phyloP scores from a whole-genome alignment of 2,888 invertebrate species.

The Epinotia demarniana region DNA sequence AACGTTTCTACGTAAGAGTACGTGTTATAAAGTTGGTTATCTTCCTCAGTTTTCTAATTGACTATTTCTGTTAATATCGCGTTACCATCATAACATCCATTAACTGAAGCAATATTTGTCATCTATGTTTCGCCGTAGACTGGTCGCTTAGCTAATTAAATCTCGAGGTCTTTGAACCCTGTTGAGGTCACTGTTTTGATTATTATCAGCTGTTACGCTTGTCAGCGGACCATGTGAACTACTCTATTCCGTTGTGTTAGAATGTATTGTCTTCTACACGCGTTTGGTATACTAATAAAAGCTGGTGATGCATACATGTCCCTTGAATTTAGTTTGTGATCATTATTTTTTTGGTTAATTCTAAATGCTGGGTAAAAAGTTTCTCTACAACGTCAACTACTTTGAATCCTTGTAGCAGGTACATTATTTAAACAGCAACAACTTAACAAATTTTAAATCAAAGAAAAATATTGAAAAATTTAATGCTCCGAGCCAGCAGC shows the following conservation, averaged over 20 bases:
- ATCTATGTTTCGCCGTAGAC: conserved; percentile 36
- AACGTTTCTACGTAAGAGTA: neutral
- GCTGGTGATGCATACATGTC: neutral
- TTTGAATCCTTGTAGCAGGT: neutral
- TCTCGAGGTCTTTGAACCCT: conserved; percentile 59
- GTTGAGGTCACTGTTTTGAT: conserved; percentile 58
- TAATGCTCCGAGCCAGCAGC: no score
- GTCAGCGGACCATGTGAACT: conserved; percentile 7
- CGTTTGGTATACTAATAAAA: neutral
- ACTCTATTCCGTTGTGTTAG: neutral
- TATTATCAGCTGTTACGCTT: conserved; percentile 55
- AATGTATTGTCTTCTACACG: neutral
- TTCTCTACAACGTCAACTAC: no score
- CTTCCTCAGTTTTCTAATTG: conserved; percentile 23
- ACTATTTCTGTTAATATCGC: conserved; percentile 25
- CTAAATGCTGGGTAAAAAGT: neutral
- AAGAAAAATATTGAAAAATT: no score
- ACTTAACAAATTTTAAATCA: no score
- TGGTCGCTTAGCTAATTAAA: conserved; percentile 48
- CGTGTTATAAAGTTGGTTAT: neutral
- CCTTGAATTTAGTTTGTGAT: neutral
- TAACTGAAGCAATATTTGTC: conserved; percentile 44
- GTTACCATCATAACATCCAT: conserved; percentile 41
- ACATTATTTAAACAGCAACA: neutral
- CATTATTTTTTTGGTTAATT: neutral